These are phyloP conservation scores for Hemaris fuciformis DNA, from an alignment of 2,888 invertebrate genomes.

Conservation along the genomic window DNA sequence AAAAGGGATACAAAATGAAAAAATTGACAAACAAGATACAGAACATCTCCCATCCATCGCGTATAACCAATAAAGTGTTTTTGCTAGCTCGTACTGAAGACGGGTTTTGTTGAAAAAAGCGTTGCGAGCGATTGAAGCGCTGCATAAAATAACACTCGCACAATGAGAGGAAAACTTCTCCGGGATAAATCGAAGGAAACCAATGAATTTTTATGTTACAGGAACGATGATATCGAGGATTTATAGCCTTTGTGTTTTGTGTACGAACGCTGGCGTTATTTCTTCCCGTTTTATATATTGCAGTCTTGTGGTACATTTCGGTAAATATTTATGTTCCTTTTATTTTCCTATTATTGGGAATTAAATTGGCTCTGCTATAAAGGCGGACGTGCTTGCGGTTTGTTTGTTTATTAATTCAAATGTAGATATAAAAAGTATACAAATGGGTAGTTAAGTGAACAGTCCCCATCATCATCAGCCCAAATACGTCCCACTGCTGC, in stretches of 20 bases:
- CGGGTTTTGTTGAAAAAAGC: constrained; percentile 7
- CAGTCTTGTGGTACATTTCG: not conserved
- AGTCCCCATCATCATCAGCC: too few relatives aligned
- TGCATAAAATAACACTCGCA: constrained; percentile 67
- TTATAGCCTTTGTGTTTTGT: constrained; percentile 11
- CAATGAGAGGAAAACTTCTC: constrained; percentile 56
- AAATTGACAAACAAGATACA: constrained; percentile 1
- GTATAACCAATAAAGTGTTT: constrained; percentile 6
- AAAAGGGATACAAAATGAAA: not conserved
- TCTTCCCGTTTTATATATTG: not conserved
- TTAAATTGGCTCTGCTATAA: not conserved
- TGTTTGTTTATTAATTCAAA: not conserved
- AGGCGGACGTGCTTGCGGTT: not conserved
- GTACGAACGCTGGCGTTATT: not conserved
- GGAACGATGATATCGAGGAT: constrained; percentile 27
- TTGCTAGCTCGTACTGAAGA: not conserved
- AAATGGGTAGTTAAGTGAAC: too few relatives aligned
- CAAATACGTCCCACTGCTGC: too few relatives aligned
- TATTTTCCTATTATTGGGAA: not conserved
- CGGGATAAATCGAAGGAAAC: constrained; percentile 54
- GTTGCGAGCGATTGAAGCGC: not conserved
- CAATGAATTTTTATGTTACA: constrained; percentile 63
- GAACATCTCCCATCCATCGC: not conserved
- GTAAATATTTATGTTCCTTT: not conserved
- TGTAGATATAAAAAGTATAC: too few relatives aligned